These are phyloP conservation scores for Merops nubicus DNA, from an alignment of 2,113 vertebrate species.

Conservation along the genomic window DNA sequence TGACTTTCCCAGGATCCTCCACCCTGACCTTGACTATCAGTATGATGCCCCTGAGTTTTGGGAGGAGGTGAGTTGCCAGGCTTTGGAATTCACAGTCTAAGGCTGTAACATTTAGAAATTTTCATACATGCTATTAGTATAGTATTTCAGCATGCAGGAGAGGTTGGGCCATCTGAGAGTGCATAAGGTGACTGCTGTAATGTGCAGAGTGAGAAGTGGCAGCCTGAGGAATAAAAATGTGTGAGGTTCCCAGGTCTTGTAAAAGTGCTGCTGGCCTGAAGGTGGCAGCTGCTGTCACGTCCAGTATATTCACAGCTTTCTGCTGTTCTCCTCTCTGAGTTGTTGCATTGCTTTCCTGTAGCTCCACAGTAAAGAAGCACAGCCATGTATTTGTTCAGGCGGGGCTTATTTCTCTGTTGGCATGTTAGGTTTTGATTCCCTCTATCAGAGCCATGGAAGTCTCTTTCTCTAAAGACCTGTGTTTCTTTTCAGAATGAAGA, in stretches of 20 bases:
- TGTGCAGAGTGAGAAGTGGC: neutral
- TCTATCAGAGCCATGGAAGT: neutral
- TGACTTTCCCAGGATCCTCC: slow-evolving; percentile 82
- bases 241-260: neutral
- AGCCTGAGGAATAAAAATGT: neutral
- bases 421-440: neutral
- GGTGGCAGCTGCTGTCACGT: neutral
- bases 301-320: neutral
- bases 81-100: neutral
- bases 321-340: neutral
- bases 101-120: neutral
- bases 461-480: neutral
- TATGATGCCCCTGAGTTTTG: slow-evolving; percentile 85
- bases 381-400: neutral
- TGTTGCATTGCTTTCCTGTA: neutral
- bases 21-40: slow-evolving; percentile 89
- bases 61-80: slow-evolving; percentile 84
- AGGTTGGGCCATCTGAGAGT: neutral
- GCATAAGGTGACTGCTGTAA: neutral
- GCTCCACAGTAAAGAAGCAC: neutral
- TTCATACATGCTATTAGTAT: neutral
- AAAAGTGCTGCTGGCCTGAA: neutral
- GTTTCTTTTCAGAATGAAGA: slow-evolving; percentile 78
- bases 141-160: neutral
- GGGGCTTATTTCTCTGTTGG: neutral